Evolutionary conservation across 2,888 invertebrate species (phyloP).

Genomic region (Scotopteryx bipunctaria): DNA sequence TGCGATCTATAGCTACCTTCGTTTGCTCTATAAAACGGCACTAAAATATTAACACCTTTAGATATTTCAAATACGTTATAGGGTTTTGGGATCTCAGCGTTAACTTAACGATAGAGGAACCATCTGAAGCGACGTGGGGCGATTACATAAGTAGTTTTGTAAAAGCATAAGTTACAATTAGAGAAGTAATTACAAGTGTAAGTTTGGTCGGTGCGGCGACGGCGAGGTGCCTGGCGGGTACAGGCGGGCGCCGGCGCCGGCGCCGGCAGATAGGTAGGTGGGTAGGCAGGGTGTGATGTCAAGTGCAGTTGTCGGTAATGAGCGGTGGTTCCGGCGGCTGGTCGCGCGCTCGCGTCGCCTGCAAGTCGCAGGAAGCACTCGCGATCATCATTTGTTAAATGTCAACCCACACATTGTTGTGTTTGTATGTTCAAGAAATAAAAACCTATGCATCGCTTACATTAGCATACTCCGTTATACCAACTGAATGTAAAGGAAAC

Average conservation of each 20-base stretch:
- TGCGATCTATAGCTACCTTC: constrained; percentile 8
- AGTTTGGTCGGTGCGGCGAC: not conserved
- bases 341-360: not conserved
- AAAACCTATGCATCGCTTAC: no score
- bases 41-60: not conserved
- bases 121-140: no score
- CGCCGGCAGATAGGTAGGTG: not conserved
- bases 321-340: constrained; percentile 3
- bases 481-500: no score
- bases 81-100: no score
- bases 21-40: not conserved
- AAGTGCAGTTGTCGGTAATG: constrained; percentile 3
- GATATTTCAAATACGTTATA: no score
- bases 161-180: no score
- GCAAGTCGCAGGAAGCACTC: constrained; percentile 5
- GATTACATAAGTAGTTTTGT: no score
- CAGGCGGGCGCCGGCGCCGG: no score
- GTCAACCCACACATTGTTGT: constrained; percentile 7
- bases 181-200: no score
- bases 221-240: no score
- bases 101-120: no score
- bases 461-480: no score
- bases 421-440: not conserved
- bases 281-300: constrained; percentile 5
- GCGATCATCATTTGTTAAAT: constrained; percentile 17